A percentile compares a stretch with the other conserved stretches of the same genome.
phyloP scores from a whole-genome alignment of 2,888 invertebrate species.

The Gnatocerus cornutus region DNA sequence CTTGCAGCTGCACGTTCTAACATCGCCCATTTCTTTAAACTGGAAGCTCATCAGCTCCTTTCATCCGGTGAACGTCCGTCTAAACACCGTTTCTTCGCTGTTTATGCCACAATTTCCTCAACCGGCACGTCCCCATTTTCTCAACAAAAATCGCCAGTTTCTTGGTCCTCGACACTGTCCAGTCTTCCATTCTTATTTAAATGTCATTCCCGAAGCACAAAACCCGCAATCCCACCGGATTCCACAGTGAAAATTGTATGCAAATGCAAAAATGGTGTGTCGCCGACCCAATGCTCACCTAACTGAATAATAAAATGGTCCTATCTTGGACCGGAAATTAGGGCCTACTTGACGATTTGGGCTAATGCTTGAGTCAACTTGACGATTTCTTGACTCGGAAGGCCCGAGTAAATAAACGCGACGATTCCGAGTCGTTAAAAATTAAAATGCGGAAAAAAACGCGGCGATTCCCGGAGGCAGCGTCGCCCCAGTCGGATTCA shows the following conservation, averaged over 20 bases:
- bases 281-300: not conserved
- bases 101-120: no score
- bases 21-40: no score
- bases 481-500: constrained; percentile 14
- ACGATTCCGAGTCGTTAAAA: constrained; percentile 23
- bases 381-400: constrained; percentile 7
- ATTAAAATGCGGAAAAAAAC: constrained; percentile 36
- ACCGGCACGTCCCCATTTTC: no score
- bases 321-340: constrained; percentile 16
- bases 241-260: constrained; percentile 28
- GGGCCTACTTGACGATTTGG: constrained; percentile 5
- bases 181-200: constrained; percentile 32
- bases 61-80: no score
- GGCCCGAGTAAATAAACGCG: no score
- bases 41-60: no score
- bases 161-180: not conserved
- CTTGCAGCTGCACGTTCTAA: no score
- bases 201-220: constrained; percentile 11
- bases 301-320: constrained; percentile 25
- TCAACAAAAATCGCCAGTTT: not conserved
- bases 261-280: constrained; percentile 30
- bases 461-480: constrained; percentile 10
- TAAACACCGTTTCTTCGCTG: no score
- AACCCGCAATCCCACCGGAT: constrained; percentile 8
- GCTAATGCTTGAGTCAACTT: constrained; percentile 1